These are phyloP conservation scores for Trichacis sp. DNA, from an alignment of 2,888 invertebrate species.

Conservation along the genomic window DNA sequence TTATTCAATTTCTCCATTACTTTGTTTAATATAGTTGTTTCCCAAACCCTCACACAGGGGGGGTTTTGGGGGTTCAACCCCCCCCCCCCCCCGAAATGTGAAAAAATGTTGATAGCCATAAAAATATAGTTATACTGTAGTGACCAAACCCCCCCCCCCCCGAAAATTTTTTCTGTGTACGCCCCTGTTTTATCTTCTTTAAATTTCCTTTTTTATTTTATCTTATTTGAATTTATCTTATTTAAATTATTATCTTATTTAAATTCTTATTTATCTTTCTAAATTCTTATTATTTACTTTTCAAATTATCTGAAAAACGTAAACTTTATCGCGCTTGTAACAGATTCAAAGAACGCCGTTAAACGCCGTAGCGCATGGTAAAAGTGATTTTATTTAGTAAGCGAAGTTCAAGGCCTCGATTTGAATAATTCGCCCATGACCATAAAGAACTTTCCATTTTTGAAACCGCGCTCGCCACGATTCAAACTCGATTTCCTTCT, in stretches of 20 bases:
- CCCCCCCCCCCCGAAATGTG: too few relatives aligned
- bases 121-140: too few relatives aligned
- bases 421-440: conserved; percentile 38
- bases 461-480: conserved; percentile 8
- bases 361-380: conserved; percentile 23
- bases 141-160: too few relatives aligned
- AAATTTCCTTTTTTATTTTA: too few relatives aligned
- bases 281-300: too few relatives aligned
- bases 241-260: too few relatives aligned
- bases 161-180: too few relatives aligned
- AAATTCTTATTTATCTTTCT: too few relatives aligned
- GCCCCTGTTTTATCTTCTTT: neutral
- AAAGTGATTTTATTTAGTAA: conserved; percentile 36
- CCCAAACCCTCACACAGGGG: neutral
- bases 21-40: neutral
- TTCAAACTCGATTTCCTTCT: neutral
- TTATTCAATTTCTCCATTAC: too few relatives aligned
- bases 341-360: conserved; percentile 25
- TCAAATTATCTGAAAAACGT: neutral
- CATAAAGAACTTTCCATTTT: conserved; percentile 35
- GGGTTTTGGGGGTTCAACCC: too few relatives aligned
- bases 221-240: neutral
- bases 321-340: neutral
- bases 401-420: conserved; percentile 39
- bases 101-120: too few relatives aligned